Evolutionary conservation across 2,113 vertebrate species (phyloP).

Genomic region (Geococcyx californianus): DNA sequence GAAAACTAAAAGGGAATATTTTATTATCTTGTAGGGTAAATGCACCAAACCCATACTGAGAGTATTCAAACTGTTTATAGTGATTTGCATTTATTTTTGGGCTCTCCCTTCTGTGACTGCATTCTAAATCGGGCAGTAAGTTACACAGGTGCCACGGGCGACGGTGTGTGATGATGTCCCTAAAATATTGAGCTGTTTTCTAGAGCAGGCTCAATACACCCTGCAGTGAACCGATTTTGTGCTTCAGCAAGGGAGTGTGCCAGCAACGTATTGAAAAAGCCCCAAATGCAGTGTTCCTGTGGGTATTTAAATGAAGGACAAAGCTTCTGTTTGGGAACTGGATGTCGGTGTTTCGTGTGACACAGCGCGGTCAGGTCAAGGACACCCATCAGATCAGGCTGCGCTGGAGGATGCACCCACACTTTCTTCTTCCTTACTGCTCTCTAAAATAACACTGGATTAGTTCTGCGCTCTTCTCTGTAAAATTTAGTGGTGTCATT

Average conservation of each 20-base stretch:
- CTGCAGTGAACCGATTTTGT: neutral
- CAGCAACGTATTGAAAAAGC: neutral
- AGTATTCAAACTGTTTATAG: neutral
- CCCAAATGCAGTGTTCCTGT: neutral
- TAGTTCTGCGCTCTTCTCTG: neutral
- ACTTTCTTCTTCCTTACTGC: neutral
- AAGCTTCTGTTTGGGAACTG: neutral
- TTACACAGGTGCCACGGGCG: neutral
- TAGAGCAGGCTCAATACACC: neutral
- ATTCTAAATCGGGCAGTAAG: neutral
- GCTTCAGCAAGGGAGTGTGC: neutral
- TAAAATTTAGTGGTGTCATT: neutral
- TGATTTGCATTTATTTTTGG: neutral
- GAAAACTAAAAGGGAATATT: neutral
- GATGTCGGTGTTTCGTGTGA: neutral
- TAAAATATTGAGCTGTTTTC: neutral
- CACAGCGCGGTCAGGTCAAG: neutral
- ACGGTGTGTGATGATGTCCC: neutral
- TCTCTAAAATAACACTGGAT: neutral
- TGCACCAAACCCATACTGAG: neutral
- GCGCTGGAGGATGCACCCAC: neutral
- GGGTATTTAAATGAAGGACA: neutral
- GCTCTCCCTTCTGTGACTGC: neutral
- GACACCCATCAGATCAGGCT: too few species aligned
- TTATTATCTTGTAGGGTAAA: neutral